Percentiles rank a stretch among this genome's conserved stretches.
phyloP scores from a whole-genome alignment of 2,888 invertebrate genomes.

The Aporophyla lueneburgensis region DNA sequence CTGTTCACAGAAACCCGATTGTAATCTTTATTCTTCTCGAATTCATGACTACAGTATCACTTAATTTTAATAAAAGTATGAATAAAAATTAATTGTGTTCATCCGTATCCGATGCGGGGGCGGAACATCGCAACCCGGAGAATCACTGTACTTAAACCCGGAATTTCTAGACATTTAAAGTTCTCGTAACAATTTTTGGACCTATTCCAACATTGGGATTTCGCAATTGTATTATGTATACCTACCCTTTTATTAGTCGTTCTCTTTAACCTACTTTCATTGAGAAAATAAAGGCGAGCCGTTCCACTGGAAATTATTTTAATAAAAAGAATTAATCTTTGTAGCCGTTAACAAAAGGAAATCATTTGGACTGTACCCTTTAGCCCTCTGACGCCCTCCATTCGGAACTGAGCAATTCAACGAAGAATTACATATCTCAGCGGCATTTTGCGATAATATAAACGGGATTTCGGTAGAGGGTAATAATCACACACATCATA shows the following conservation, averaged over 20 bases:
- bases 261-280: constrained; percentile 53
- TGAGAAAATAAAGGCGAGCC: constrained; percentile 55
- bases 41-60: constrained; percentile 2
- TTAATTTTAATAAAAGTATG: constrained; percentile 45
- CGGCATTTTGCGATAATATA: constrained; percentile 54
- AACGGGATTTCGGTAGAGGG: constrained; percentile 29
- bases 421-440: constrained; percentile 66
- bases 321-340: constrained; percentile 68
- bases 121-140: constrained; percentile 29
- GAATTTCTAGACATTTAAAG: constrained; percentile 59
- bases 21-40: constrained; percentile 3
- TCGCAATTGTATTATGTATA: constrained; percentile 47
- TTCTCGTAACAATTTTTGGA: constrained; percentile 60
- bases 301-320: constrained; percentile 64
- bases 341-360: constrained; percentile 65
- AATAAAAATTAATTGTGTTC: constrained; percentile 57
- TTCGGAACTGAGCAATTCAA: constrained; percentile 62
- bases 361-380: constrained; percentile 63
- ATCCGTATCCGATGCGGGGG: constrained; percentile 32
- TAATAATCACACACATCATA: constrained; percentile 9
- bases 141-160: constrained; percentile 59
- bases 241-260: constrained; percentile 49
- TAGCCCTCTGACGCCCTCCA: constrained; percentile 46
- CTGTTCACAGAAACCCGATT: background rate
- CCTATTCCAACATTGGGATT: constrained; percentile 60